These are phyloP conservation scores for Acrobeloides nanus DNA, from an alignment of 2,888 invertebrate genomes.

Conservation along the genomic window DNA sequence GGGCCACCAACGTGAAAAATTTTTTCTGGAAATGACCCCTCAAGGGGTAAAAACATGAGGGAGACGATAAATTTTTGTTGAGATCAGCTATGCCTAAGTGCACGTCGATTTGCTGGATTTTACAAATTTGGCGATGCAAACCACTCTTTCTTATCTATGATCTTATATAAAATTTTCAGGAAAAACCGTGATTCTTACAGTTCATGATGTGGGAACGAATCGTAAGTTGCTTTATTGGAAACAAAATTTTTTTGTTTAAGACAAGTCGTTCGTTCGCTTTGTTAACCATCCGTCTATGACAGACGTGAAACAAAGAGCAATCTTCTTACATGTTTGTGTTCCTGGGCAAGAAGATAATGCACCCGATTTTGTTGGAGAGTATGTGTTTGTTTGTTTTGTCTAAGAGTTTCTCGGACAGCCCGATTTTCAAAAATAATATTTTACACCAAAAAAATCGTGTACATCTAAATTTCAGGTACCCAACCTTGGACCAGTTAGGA, in stretches of 20 bases:
- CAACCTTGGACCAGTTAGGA: slow-evolving; percentile 69
- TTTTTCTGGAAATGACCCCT: no score
- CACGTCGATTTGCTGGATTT: no score
- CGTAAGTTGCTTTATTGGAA: no score
- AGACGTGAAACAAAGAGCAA: slow-evolving; percentile 74
- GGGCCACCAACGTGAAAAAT: no score
- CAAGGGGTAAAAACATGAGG: no score
- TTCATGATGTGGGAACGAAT: slow-evolving; percentile 73
- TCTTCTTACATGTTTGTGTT: slow-evolving; percentile 78
- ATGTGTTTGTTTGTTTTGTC: slow-evolving; percentile 6
- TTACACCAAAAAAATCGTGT: neutral
- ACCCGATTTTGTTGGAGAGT: slow-evolving; percentile 45
- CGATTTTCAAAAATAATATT: neutral
- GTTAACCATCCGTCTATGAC: slow-evolving; percentile 74
- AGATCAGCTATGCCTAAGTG: no score
- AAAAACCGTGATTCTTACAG: slow-evolving; percentile 69
- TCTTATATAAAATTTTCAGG: no score
- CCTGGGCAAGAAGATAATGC: slow-evolving; percentile 80
- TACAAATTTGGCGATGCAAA: no score
- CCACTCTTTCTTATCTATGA: no score
- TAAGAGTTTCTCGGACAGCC: neutral
- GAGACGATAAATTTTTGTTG: no score
- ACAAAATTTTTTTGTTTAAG: no score
- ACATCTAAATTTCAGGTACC: slow-evolving; percentile 59
- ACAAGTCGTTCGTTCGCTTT: slow-evolving; percentile 74